Percentiles rank a stretch among this genome's conserved stretches.
These are phyloP conservation scores for Corythoichthys haematopterus DNA, from an alignment of 2,113 vertebrate genomes.

Conservation along the genomic window DNA sequence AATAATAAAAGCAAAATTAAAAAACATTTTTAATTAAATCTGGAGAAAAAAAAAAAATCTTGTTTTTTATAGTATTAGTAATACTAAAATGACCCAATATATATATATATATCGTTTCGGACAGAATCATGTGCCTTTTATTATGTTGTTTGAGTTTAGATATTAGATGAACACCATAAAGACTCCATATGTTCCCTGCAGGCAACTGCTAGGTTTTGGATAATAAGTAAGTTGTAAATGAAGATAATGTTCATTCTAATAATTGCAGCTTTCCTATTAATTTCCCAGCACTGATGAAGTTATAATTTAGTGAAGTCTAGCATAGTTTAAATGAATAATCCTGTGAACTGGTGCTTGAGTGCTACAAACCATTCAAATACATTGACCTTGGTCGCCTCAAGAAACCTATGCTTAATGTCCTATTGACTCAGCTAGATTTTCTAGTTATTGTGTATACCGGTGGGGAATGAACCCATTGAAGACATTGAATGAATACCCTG, in stretches of 20 bases:
- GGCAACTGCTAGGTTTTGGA: not conserved
- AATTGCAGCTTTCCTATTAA: not conserved
- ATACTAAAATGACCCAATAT: no score
- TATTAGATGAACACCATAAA: constrained; percentile 10
- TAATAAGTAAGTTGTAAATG: constrained; percentile 16
- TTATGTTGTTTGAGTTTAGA: not conserved
- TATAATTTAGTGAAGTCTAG: not conserved
- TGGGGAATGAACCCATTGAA: not conserved
- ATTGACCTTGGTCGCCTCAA: not conserved
- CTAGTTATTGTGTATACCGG: not conserved
- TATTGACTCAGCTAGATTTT: constrained; percentile 5
- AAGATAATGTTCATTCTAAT: constrained; percentile 4
- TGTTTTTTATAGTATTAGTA: no score
- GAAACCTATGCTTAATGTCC: not conserved
- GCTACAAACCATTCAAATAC: not conserved
- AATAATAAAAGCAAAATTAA: no score
- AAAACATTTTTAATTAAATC: no score
- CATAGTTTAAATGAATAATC: not conserved
- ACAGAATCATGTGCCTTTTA: not conserved
- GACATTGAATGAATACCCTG: not conserved
- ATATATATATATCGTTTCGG: not conserved
- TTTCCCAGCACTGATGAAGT: not conserved
- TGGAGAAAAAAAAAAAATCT: no score
- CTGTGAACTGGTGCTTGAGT: not conserved
- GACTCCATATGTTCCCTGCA: not conserved